Base-by-base conservation (phyloP, 2,113 vertebrate genomes). In the Ahaetulla prasina region DNA sequence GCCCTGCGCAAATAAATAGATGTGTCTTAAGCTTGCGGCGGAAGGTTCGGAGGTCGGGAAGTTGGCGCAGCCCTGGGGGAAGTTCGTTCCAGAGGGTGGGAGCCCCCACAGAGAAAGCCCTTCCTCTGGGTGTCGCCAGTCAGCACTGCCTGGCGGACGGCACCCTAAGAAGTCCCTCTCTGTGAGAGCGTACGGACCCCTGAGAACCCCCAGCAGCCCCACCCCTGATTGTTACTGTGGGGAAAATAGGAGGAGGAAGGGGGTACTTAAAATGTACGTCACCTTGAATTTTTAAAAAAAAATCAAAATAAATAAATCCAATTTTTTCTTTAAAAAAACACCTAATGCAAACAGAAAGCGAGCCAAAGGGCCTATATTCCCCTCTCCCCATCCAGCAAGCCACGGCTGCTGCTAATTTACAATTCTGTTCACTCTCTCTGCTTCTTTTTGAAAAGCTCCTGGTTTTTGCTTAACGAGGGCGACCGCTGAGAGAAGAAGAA, bases 361-460 rank as follows among this genome's bases (percentile, higher is more conserved):
- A 88, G n/a, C 10, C 18, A 43, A 54, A 88, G 1, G 22, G 10
- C n/a, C 43, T 55, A 53, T 22, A n/a, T 54, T 10, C 1, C n/a
- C 18, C 53, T 94, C 94, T 92, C 35, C 95, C 93, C 94, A 92
- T 95, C 94, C 94, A 95, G 95, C 23, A 86, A 95, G 94, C 68
- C 2, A 96, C 94, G 93, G 95, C 96, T 95, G 94, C 93, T 93
- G 85, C 92, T 94, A 95, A 96, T 94, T 92, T 88, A 94, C 94
- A 93, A 95, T 95, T 95, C 93, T 94, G 96, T 95, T 95, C 68
- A 74, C 8, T 8, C 14, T 35, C n/a, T 35, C n/a, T 2, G n/a
- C 6, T 39, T 95, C 93, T 95, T 92, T 93, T 95, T 92, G 95
- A 95, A 89, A 95, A 96, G 16, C 68, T 93, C 94, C 88, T 90